These are phyloP conservation scores for Tachuris rubrigastra DNA, from an alignment of 2,113 vertebrate genomes.

Conservation along the genomic window DNA sequence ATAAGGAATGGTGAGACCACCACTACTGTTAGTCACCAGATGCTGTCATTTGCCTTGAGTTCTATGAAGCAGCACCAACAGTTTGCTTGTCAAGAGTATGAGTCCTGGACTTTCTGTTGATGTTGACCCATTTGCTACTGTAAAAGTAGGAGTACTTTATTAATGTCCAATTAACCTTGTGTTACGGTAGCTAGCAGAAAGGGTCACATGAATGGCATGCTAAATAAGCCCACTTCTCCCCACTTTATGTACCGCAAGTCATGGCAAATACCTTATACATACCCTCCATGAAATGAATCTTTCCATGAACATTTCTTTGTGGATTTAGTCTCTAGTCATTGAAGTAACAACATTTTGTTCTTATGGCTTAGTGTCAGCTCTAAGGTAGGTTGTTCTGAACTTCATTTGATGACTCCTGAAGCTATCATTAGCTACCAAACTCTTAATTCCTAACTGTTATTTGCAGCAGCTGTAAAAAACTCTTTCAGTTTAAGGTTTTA, in stretches of 20 bases:
- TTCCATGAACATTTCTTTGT: background rate
- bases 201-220: background rate
- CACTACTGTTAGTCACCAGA: background rate
- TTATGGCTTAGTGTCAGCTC: background rate
- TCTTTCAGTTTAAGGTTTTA: too few relatives aligned
- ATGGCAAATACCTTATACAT: background rate
- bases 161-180: background rate
- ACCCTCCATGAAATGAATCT: background rate
- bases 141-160: background rate
- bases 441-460: background rate
- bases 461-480: too few relatives aligned
- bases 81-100: background rate
- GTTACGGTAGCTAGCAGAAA: background rate
- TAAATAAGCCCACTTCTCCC: background rate
- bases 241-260: background rate
- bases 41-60: background rate
- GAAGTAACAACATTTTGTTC: background rate
- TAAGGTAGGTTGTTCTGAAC: background rate
- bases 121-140: background rate
- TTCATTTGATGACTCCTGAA: background rate
- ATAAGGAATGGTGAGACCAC: background rate
- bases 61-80: background rate
- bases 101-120: background rate
- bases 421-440: background rate
- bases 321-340: background rate